Base-by-base conservation (phyloP, 2,888 invertebrate species). In the Caenorhabditis sp. region DNA sequence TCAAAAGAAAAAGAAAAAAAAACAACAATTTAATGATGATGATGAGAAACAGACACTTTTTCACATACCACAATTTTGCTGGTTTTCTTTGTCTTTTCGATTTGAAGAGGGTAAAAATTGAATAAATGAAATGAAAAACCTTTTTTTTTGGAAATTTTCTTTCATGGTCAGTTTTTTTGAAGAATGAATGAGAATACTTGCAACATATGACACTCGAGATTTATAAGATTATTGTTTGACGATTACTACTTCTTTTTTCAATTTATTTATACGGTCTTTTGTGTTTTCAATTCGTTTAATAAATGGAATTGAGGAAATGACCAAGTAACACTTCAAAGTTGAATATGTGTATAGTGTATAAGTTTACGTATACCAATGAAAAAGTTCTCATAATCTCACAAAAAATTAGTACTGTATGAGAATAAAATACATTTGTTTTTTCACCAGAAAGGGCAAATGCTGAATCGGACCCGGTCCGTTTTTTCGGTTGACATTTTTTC, bases 171-270 rank as follows among this genome's bases (percentile, higher is more conserved):
- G 43, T 43, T 43, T 43, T 43, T 43, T 43, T 5, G 36, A 36
- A 12, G 36, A 36, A 43, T 12, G 43, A 43, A 43, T 12, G 14
- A 43, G 43, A 43, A 43, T 43, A 43, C 43, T 43, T 43, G 43
- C 43, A 43, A 43, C 43, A 43, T 17, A 43, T 43, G 43, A 43
- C 43, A 43, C 43, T 43, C 43, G 14, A 43, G 43, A 43, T 43
- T 43, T 43, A 43, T 43, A 43, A 43, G 43, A 43, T 43, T 43
- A 43, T 43, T 43, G 43, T 43, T 43, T 43, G 43, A 43, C 43
- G 43, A 43, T 43, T 43, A 43, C 43, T 43, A 43, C 43, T 43
- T 17, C 43, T 43, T 14, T 17, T 43, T 31, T 31, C 31, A 31
- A 31, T 12, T 43, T n/a, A n/a, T n/a, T n/a, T 43, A 12, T 43